Percentiles rank a stretch among this genome's conserved stretches.
Evolutionary conservation across 2,797 vertebrate species (phyloP).

Genomic region (Bucorvus abyssinicus): DNA sequence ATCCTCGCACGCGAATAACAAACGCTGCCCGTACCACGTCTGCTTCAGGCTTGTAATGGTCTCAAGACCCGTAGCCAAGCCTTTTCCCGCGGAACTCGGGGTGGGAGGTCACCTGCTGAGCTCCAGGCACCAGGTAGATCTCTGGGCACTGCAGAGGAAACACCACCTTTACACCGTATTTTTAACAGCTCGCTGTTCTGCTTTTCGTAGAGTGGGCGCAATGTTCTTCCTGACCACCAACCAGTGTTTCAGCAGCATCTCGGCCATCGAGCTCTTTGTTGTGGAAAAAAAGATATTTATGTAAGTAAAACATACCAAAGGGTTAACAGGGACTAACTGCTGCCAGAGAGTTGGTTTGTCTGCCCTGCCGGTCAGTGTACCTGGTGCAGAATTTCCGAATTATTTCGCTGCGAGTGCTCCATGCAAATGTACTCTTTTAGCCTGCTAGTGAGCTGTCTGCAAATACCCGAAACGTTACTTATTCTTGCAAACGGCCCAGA

Average conservation of each 20-base stretch:
- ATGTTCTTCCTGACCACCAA: slow-evolving; percentile 93
- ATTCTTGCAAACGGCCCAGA: neutral
- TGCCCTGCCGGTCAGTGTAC: neutral
- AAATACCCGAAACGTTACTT: fast-evolving
- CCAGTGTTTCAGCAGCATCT: slow-evolving; percentile 90
- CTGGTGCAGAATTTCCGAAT: neutral
- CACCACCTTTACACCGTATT: neutral
- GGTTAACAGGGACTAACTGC: neutral
- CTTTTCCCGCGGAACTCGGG: fast-evolving
- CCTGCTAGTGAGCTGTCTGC: neutral
- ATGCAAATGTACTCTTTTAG: neutral
- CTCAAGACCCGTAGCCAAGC: neutral
- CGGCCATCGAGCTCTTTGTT: slow-evolving; percentile 90
- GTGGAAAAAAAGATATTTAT: slow-evolving; percentile 89
- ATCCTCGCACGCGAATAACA: neutral
- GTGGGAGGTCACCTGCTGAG: neutral
- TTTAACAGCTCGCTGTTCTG: neutral
- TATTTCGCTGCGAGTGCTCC: neutral
- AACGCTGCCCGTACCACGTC: neutral
- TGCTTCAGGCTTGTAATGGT: neutral
- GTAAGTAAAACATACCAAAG: slow-evolving; percentile 73
- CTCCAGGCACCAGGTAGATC: neutral
- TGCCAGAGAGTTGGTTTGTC: neutral
- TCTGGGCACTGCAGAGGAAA: neutral
- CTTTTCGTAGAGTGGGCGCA: slow-evolving; percentile 82